A percentile compares a stretch with the other conserved stretches of the same genome.
Evolutionary conservation across 2,797 vertebrate species (phyloP).

Genomic region (Pygocentrus nattereri): DNA sequence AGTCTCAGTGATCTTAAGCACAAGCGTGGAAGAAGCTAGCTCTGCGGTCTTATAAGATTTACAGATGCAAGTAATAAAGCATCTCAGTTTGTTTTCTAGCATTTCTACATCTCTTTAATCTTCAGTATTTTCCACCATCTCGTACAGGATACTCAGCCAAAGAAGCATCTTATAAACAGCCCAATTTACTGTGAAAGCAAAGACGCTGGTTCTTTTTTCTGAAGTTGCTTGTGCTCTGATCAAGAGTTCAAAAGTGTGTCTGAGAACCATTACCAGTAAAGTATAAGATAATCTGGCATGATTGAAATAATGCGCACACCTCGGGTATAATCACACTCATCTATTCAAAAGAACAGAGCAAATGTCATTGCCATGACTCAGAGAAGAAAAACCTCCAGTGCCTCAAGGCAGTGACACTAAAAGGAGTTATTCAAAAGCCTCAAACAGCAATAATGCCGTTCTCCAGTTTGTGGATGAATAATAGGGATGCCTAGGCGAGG

Average conservation of each 20-base stretch:
- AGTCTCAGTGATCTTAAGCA: background rate
- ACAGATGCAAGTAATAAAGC: too few relatives aligned
- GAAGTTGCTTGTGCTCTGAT: background rate
- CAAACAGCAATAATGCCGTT: conserved; percentile 7
- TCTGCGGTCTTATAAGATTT: background rate
- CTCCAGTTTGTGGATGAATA: conserved; percentile 14
- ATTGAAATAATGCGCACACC: conserved; percentile 13
- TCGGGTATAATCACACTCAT: conserved; percentile 20
- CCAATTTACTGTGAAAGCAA: background rate
- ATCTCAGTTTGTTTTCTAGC: too few relatives aligned
- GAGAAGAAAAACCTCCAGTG: conserved; percentile 11
- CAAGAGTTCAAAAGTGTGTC: background rate
- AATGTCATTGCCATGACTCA: conserved; percentile 29
- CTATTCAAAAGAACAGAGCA: conserved; percentile 21
- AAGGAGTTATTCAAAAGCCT: conserved; percentile 35
- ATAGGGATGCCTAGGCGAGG: conserved; percentile 24
- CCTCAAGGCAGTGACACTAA: conserved; percentile 32
- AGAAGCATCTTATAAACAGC: conserved; percentile 2
- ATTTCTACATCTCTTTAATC: background rate
- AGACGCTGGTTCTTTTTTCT: background rate
- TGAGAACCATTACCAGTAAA: conserved; percentile 6
- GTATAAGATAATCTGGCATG: background rate
- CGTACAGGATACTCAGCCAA: background rate
- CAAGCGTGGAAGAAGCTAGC: background rate
- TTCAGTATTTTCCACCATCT: background rate